Conservation (phyloP, 2,797 vertebrate genomes). For the Limnodromus scolopaceus region DNA sequence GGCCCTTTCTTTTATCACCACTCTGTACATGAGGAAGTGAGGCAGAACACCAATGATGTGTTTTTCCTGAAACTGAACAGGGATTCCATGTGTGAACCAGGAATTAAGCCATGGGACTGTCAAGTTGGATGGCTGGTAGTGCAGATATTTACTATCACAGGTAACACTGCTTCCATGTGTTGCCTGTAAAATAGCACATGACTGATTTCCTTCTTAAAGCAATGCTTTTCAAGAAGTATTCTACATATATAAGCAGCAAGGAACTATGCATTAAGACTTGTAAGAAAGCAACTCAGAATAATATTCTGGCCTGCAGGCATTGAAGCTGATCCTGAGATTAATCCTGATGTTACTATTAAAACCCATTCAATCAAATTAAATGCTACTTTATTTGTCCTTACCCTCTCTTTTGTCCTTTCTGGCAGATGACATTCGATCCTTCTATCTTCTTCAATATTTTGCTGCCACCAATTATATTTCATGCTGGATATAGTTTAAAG, state of each 20-base stretch:
- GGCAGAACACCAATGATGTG: neutral
- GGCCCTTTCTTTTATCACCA: neutral
- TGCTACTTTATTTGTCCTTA: slow-evolving; percentile 14
- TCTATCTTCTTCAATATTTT: slow-evolving; percentile 90
- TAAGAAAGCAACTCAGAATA: neutral
- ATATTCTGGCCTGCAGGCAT: neutral
- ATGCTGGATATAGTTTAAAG: slow-evolving; percentile 87
- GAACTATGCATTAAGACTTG: neutral
- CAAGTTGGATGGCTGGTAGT: neutral
- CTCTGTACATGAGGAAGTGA: neutral
- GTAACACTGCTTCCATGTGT: neutral
- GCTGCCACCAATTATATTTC: slow-evolving; percentile 88
- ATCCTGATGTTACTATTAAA: neutral
- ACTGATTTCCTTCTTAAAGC: neutral
- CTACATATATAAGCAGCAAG: neutral
- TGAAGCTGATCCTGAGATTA: neutral
- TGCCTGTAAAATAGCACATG: neutral
- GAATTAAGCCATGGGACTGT: neutral
- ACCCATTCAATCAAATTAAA: neutral
- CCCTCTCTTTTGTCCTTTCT: slow-evolving; percentile 60
- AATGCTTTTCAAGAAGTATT: neutral
- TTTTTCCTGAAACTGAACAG: neutral
- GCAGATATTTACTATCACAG: neutral
- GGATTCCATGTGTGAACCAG: neutral
- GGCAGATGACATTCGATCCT: slow-evolving; percentile 87